Conservation (phyloP, 2,113 vertebrate species). For the Odocoileus virginianus region DNA sequence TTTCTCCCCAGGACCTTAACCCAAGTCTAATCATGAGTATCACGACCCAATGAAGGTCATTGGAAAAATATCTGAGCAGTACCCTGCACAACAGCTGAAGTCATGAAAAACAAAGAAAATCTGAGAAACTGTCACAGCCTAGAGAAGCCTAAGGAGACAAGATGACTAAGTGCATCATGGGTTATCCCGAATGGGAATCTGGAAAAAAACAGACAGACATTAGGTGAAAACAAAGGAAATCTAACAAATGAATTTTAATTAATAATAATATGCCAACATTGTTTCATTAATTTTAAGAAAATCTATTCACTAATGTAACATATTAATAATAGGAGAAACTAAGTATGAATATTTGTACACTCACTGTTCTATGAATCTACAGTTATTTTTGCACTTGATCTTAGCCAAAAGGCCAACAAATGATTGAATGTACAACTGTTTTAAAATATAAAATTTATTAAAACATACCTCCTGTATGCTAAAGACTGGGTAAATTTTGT, state of each 20-base stretch:
- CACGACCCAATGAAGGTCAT: background rate
- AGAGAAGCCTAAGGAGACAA: background rate
- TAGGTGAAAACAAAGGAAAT: background rate
- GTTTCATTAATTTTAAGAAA: background rate
- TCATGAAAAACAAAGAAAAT: background rate
- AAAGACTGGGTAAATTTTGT: background rate
- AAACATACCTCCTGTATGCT: background rate
- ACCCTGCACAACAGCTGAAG: background rate
- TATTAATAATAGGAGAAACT: background rate
- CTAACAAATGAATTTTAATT: background rate
- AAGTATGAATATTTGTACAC: background rate
- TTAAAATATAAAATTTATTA: background rate
- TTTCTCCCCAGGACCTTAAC: accelerated
- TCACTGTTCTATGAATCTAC: background rate
- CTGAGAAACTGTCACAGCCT: background rate
- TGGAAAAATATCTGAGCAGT: background rate
- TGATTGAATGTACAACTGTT: background rate
- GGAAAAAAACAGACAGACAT: background rate
- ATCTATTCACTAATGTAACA: background rate
- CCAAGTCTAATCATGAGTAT: background rate
- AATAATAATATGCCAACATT: background rate
- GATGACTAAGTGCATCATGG: background rate
- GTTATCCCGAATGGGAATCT: background rate
- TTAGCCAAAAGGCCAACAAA: background rate
- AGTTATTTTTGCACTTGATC: background rate